Percentiles rank a stretch among this genome's conserved stretches.
These are phyloP conservation scores for Crotalus viridis DNA, from an alignment of 2,113 vertebrate species.

Conservation along the genomic window DNA sequence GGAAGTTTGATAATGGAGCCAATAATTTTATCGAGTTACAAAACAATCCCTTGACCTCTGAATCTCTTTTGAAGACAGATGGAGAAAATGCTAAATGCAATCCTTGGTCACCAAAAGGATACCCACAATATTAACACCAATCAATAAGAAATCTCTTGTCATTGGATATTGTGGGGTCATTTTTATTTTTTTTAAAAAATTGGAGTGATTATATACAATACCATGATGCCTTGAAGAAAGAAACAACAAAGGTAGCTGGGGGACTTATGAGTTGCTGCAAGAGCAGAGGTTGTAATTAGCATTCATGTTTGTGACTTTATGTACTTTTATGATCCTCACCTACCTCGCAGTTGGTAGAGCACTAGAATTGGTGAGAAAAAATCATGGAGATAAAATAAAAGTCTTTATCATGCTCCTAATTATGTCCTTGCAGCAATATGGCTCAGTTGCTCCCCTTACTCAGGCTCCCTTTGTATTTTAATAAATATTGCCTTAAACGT, in stretches of 20 bases:
- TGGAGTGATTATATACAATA: background rate
- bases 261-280: background rate
- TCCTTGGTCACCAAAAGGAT: background rate
- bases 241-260: background rate
- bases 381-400: background rate
- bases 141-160: background rate
- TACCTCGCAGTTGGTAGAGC: background rate
- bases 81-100: background rate
- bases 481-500: background rate
- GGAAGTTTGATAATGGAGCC: background rate
- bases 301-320: background rate
- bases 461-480: background rate
- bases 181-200: background rate
- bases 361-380: background rate
- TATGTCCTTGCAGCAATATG: background rate
- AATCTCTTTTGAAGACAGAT: slow-evolving; percentile 15
- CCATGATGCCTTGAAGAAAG: background rate
- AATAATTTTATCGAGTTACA: background rate
- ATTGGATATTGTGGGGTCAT: background rate
- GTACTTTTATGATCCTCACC: background rate
- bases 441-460: background rate
- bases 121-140: too few species aligned
- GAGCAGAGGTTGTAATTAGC: background rate
- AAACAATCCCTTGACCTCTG: background rate
- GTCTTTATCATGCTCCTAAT: background rate